These are phyloP conservation scores for Hyaena hyaena DNA, from an alignment of 2,113 vertebrate genomes.

Conservation along the genomic window DNA sequence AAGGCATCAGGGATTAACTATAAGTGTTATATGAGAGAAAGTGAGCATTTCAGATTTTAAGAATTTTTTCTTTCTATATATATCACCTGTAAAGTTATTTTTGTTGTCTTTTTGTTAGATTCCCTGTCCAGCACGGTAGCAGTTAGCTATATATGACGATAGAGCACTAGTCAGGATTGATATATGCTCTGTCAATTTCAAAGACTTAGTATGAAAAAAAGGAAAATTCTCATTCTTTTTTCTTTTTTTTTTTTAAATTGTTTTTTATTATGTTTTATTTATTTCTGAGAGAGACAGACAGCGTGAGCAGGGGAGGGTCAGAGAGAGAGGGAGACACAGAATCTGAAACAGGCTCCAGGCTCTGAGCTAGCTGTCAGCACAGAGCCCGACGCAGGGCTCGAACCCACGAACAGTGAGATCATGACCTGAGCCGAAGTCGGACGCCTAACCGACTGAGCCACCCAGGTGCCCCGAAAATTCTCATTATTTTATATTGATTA, in stretches of 20 bases:
- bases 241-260: too few relatives aligned
- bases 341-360: too few relatives aligned
- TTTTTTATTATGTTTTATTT: too few relatives aligned
- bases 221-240: background rate
- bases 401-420: too few relatives aligned
- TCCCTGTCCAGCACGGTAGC: background rate
- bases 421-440: too few relatives aligned
- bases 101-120: background rate
- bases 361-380: too few relatives aligned
- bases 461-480: too few relatives aligned
- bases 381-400: too few relatives aligned
- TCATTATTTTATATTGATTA: background rate
- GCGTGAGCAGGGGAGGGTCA: too few relatives aligned
- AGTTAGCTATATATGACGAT: background rate
- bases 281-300: too few relatives aligned
- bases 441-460: too few relatives aligned
- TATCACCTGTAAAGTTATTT: background rate
- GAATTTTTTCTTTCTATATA: background rate
- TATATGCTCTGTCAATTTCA: background rate
- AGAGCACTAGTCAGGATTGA: background rate
- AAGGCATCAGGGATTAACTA: background rate
- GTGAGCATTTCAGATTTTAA: background rate
- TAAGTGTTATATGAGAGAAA: background rate
- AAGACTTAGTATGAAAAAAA: background rate
- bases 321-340: too few relatives aligned